These are phyloP conservation scores for Brienomyrus brachyistius DNA, from an alignment of 2,113 vertebrate species.

Conservation along the genomic window DNA sequence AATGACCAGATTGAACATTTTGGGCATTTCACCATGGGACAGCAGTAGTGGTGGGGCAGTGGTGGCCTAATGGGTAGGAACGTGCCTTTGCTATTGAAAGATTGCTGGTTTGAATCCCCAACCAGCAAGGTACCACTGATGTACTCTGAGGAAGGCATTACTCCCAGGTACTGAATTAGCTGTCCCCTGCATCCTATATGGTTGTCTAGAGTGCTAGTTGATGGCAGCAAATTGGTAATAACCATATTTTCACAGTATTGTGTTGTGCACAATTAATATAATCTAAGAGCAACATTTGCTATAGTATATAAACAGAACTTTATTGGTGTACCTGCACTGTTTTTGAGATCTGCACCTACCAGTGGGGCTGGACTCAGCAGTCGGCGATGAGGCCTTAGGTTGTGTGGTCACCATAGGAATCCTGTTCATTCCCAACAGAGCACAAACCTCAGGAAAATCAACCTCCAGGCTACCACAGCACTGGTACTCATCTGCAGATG, in stretches of 20 bases:
- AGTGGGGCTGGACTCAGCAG: background rate
- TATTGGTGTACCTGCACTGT: background rate
- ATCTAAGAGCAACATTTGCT: background rate
- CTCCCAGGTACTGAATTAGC: background rate
- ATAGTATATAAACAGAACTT: background rate
- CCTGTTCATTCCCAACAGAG: constrained; percentile 49
- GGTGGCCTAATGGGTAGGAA: too few relatives aligned
- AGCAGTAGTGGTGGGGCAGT: too few relatives aligned
- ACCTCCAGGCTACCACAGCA: constrained; percentile 62
- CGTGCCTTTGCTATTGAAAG: too few relatives aligned
- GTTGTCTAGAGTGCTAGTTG: too few relatives aligned
- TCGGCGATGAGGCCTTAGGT: background rate
- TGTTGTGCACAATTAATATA: background rate
- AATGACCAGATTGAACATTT: too few relatives aligned
- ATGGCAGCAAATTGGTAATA: background rate
- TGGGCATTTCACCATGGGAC: too few relatives aligned
- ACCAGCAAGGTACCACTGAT: background rate
- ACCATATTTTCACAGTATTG: background rate
- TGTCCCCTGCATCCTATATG: background rate
- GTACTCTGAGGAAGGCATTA: background rate
- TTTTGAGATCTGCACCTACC: background rate
- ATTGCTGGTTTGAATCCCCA: background rate
- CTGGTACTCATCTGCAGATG: constrained; percentile 66
- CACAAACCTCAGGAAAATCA: constrained; percentile 66
- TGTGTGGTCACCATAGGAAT: constrained; percentile 54